Evolutionary conservation across 2,113 vertebrate species (phyloP).

Genomic region (Hylia prasina): DNA sequence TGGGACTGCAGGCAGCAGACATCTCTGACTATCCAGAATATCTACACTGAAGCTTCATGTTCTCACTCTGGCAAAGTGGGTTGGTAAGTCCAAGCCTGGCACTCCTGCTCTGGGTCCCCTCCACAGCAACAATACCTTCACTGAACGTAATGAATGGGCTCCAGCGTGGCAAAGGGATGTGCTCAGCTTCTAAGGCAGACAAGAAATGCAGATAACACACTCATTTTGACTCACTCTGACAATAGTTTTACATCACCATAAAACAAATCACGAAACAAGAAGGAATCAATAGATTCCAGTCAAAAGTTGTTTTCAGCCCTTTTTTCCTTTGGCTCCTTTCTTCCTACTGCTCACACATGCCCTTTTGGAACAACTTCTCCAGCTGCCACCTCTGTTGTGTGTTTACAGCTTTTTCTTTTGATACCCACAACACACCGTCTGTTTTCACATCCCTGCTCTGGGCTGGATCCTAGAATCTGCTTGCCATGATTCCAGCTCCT

Average conservation of each 20-base stretch:
- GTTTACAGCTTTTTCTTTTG: neutral
- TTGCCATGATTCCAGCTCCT: neutral
- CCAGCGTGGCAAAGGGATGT: neutral
- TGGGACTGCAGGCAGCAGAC: neutral
- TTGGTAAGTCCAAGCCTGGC: neutral
- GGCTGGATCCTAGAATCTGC: neutral
- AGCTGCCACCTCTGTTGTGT: neutral
- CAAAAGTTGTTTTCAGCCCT: neutral
- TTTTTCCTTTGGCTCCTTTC: neutral
- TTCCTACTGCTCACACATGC: neutral
- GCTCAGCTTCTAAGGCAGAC: neutral
- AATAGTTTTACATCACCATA: neutral
- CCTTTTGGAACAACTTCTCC: neutral
- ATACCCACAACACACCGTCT: neutral
- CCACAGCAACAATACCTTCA: neutral
- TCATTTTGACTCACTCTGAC: too few relatives aligned
- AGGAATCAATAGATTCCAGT: neutral
- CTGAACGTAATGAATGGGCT: neutral
- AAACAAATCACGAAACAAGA: neutral
- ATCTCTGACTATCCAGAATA: neutral
- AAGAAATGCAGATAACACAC: neutral
- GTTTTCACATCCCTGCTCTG: neutral
- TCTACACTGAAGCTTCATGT: neutral
- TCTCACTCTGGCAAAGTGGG: neutral
- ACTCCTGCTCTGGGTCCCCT: accelerated